A percentile compares a stretch with the other conserved stretches of the same genome.
These are phyloP conservation scores for Eulemur rufifrons DNA, from an alignment of 2,113 vertebrate species.

Conservation along the genomic window DNA sequence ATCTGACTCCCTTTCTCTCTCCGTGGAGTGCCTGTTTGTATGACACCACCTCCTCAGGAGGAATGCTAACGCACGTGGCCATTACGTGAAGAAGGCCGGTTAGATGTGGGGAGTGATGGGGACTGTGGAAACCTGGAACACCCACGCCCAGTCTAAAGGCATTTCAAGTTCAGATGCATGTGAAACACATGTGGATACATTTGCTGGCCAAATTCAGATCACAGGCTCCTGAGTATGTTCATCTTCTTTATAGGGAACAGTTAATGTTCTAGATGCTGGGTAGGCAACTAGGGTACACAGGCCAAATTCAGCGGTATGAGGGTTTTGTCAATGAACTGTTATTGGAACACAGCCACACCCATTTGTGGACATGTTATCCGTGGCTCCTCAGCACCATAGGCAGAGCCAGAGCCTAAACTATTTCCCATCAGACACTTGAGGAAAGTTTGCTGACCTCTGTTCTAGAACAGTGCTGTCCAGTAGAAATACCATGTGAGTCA, in stretches of 20 bases:
- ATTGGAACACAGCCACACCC: background rate
- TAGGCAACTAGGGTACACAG: background rate
- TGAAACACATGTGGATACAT: background rate
- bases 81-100: background rate
- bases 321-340: background rate
- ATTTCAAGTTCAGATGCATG: background rate
- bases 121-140: background rate
- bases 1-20: background rate
- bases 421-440: background rate
- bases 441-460: background rate
- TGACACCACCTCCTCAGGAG: background rate
- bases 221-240: background rate
- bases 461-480: background rate
- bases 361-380: background rate
- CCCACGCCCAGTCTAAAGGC: background rate
- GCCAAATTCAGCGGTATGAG: background rate
- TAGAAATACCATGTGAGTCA: background rate
- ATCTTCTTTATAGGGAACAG: background rate
- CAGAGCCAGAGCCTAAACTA: background rate
- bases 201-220: background rate
- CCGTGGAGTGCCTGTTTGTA: background rate
- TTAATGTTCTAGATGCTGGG: background rate
- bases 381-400: background rate
- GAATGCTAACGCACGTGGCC: fast-evolving
- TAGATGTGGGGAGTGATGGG: background rate